phyloP scores from a whole-genome alignment of 2,113 vertebrate species.

The Bubalus kerabau region DNA sequence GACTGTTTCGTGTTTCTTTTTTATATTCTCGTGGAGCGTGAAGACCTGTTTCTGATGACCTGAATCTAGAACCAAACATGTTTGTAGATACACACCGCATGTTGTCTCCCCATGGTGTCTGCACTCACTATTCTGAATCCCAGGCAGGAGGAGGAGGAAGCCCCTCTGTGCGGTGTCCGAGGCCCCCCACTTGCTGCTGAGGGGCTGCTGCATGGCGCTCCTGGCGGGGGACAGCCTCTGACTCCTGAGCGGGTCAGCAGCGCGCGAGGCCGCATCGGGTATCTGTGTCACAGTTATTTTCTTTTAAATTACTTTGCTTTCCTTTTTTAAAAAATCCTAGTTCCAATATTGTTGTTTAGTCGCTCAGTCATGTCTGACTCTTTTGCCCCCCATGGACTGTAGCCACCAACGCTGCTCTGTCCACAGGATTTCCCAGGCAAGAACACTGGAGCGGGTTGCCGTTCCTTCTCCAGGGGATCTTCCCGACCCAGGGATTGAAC shows the following conservation, averaged over 20 bases:
- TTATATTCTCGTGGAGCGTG: neutral
- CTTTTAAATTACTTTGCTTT: neutral
- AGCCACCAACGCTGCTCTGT: neutral
- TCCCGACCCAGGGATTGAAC: neutral
- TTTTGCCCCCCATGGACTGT: neutral
- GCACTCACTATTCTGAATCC: neutral
- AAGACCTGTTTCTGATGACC: neutral
- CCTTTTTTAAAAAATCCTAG: neutral
- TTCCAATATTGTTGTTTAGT: neutral
- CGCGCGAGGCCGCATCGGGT: neutral
- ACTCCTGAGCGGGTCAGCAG: neutral
- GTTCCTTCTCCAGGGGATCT: neutral
- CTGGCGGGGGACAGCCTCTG: neutral
- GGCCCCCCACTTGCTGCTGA: neutral
- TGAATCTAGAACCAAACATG: neutral
- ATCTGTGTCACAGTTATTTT: neutral
- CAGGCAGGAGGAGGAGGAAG: neutral
- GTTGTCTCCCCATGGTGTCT: neutral
- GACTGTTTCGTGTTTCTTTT: neutral
- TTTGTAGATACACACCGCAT: neutral
- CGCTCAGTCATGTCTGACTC: neutral
- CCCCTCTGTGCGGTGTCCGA: neutral
- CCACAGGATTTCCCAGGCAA: neutral
- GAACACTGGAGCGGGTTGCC: neutral
- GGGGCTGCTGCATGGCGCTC: fast-evolving